Conservation (phyloP, 2,113 vertebrate genomes). For the Antechinus flavipes region DNA sequence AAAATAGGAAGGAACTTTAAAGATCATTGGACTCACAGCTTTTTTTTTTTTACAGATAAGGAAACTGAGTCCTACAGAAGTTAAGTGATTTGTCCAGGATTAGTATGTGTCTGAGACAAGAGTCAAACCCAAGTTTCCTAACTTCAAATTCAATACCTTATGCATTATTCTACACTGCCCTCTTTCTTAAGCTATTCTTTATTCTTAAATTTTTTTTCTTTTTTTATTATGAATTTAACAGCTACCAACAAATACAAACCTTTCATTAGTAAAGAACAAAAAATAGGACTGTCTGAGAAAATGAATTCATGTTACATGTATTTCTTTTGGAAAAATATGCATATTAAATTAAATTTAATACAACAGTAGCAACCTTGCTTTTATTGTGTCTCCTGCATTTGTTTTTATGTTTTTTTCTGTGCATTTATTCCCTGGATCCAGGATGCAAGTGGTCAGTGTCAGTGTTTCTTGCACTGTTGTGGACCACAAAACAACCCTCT, state of each 20-base stretch:
- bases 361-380: not conserved
- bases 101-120: not conserved
- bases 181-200: not conserved
- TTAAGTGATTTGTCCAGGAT: not conserved
- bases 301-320: not conserved
- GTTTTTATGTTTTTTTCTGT: not conserved
- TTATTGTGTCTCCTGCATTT: not conserved
- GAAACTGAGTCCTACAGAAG: not conserved
- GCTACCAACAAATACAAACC: not conserved
- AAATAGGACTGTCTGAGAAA: not conserved
- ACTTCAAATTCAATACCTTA: not conserved
- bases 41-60: not conserved
- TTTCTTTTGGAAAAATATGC: not conserved
- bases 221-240: not conserved
- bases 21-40: not conserved
- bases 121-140: not conserved
- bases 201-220: not conserved
- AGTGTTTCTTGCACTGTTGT: not conserved
- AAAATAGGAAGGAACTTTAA: not conserved
- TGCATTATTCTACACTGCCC: not conserved
- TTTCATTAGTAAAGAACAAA: not conserved
- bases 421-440: not conserved
- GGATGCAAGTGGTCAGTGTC: not conserved
- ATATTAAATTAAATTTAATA: not conserved
- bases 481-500: not conserved